Evolutionary conservation across 2,888 invertebrate species (phyloP), one percentile per base, ranked within the genome.

Genomic region (Neria commutata): DNA sequence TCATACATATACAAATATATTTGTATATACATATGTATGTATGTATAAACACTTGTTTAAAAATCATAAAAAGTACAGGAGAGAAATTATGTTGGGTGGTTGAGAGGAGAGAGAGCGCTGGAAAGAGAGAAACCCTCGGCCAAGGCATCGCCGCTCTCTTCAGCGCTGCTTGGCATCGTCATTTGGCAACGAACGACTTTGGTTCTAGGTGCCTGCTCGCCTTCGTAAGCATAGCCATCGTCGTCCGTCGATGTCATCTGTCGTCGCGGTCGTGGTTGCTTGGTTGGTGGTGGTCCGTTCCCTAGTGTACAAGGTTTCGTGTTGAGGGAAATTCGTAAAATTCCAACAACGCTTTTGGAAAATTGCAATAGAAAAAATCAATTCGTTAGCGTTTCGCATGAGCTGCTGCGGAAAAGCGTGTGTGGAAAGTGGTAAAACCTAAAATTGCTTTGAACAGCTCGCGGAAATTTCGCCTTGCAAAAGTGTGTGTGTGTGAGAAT

Each of bases 221-320:
- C 40, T 45, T 33, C 62, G 49, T 46, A 46, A 26, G 25, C 58
- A 51, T 46, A 42, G 50, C 40, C 23, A 40, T 49, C 48, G n/a
- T 46, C 62, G 24, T 59, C 45, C 21, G 8, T 24, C 23, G 8
- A 11, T n/a, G 37, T 37, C 42, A 21, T 42, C 14, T n/a, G 21
- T 33, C 25, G 17, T 4, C 34, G 16, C 8, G 16, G 23, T 40
- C 48, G 37, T 34, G 11, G 26, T 40, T 23, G 37, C 16, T 34
- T 21, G 34, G 21, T 16, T 40, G 11, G 11, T 17, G 25, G 56
- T 42, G 10, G 16, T 17, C 11, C 6, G 29, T 37, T 42, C 37
- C 24, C 40, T 52, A 16, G 51, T 33, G 50, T 50, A 50, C 16
- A 50, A 50, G 33, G 21, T 19, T 42, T 42, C 19, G 42, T 42